Evolutionary conservation across 2,888 invertebrate genomes (phyloP).

Genomic region (Caenorhabditis macrosperma): DNA sequence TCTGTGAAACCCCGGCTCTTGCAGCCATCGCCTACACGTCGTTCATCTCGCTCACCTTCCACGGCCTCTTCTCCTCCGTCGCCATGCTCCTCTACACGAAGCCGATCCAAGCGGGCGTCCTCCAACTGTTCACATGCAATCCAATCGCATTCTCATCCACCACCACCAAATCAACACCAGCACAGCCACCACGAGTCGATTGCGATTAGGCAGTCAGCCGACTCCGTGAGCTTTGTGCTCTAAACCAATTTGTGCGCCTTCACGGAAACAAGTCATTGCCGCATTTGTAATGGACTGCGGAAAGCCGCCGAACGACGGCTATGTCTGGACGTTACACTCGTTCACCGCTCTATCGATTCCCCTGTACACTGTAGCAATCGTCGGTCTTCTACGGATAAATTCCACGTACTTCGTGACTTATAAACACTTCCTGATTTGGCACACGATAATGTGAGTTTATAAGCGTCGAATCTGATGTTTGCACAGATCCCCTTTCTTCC

Average conservation of each 20-base stretch:
- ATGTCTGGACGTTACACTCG: conserved; percentile 4
- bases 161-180: no score
- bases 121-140: background rate
- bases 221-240: no score
- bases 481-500: background rate
- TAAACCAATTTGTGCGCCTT: no score
- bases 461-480: no score
- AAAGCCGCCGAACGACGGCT: background rate
- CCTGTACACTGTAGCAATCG: conserved; percentile 20
- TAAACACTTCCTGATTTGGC: conserved; percentile 28
- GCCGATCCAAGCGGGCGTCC: conserved; percentile 17
- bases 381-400: conserved; percentile 12
- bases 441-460: conserved; percentile 25
- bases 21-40: conserved; percentile 20
- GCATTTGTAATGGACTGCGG: background rate
- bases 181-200: no score
- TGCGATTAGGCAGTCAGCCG: no score
- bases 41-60: conserved; percentile 29
- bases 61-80: conserved; percentile 31
- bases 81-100: conserved; percentile 38
- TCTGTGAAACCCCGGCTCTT: background rate
- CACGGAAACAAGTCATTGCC: no score
- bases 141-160: background rate
- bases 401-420: conserved; percentile 27
- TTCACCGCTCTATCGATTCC: conserved; percentile 10